These are phyloP conservation scores for Stegastes partitus DNA, from an alignment of 2,113 vertebrate species.

Conservation along the genomic window DNA sequence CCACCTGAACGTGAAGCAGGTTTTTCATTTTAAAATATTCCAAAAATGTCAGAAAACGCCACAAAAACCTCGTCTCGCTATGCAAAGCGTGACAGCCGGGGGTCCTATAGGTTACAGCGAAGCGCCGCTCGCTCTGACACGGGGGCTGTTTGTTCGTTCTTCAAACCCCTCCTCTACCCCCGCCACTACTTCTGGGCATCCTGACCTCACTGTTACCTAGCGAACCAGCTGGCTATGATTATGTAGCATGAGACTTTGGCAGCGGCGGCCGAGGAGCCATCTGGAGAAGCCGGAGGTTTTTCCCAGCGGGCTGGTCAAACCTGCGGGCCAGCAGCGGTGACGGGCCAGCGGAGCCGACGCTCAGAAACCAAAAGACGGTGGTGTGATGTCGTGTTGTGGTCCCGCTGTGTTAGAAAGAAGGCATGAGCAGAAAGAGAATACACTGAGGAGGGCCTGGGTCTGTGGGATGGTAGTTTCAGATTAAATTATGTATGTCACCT, in stretches of 20 bases:
- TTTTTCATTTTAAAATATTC: too few relatives aligned
- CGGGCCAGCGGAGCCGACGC: slow-evolving; percentile 10
- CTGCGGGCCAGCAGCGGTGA: slow-evolving; percentile 39
- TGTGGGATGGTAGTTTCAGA: too few relatives aligned
- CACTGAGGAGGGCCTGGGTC: not conserved
- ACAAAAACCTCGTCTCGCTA: too few relatives aligned
- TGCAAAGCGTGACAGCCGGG: slow-evolving; percentile 3
- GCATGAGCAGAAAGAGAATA: slow-evolving; percentile 16
- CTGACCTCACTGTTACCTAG: slow-evolving; percentile 71
- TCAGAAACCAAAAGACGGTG: not conserved
- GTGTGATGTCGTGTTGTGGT: not conserved
- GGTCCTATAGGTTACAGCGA: not conserved
- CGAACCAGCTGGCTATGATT: slow-evolving; percentile 76
- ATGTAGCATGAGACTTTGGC: slow-evolving; percentile 68
- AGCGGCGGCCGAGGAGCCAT: slow-evolving; percentile 61
- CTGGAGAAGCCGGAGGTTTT: slow-evolving; percentile 57
- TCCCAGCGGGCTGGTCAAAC: slow-evolving; percentile 61
- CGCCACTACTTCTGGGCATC: slow-evolving; percentile 38
- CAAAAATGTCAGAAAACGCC: too few relatives aligned
- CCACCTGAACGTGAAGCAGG: too few relatives aligned
- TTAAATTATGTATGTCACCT: too few relatives aligned
- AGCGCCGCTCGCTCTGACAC: slow-evolving; percentile 8
- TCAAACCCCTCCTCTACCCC: slow-evolving; percentile 26
- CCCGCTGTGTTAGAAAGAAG: slow-evolving; percentile 11
- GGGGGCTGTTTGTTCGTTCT: slow-evolving; percentile 28